A percentile compares a stretch with the other conserved stretches of the same genome.
Evolutionary conservation across 2,113 vertebrate genomes (phyloP).

Genomic region (Ranitomeya imitator): DNA sequence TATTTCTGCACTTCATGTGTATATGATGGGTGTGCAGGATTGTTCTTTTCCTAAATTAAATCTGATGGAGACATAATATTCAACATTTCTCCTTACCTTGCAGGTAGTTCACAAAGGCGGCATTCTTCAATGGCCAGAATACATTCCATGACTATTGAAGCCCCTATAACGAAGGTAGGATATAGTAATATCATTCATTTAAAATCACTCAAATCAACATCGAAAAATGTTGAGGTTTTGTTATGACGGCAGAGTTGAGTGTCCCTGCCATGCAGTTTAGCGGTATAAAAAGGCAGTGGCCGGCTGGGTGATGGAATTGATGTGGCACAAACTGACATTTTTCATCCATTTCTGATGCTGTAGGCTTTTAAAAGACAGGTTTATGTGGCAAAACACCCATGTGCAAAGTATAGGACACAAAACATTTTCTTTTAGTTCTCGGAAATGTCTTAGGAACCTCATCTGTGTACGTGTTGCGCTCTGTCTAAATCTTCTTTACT

Average conservation of each 20-base stretch:
- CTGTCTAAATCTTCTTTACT: no score
- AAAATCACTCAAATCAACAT: neutral
- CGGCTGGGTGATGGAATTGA: neutral
- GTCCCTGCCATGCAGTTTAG: neutral
- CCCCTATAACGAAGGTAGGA: slow-evolving; percentile 94
- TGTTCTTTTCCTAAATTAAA: slow-evolving; percentile 6
- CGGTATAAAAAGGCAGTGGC: neutral
- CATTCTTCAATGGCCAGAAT: slow-evolving; percentile 96
- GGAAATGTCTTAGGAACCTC: neutral
- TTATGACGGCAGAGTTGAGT: neutral
- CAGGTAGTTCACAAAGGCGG: slow-evolving; percentile 90
- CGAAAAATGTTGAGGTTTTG: neutral
- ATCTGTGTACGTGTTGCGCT: no score
- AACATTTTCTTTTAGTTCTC: neutral
- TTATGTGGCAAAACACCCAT: neutral
- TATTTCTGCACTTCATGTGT: neutral
- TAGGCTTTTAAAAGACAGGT: neutral
- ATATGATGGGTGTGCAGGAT: neutral
- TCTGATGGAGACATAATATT: neutral
- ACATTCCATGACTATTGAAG: slow-evolving; percentile 98
- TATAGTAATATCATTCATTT: neutral
- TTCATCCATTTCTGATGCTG: neutral
- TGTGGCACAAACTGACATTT: neutral
- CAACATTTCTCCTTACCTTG: neutral
- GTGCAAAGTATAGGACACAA: neutral